Conservation (phyloP, 2,113 vertebrate genomes). For the Sciurus niger region DNA sequence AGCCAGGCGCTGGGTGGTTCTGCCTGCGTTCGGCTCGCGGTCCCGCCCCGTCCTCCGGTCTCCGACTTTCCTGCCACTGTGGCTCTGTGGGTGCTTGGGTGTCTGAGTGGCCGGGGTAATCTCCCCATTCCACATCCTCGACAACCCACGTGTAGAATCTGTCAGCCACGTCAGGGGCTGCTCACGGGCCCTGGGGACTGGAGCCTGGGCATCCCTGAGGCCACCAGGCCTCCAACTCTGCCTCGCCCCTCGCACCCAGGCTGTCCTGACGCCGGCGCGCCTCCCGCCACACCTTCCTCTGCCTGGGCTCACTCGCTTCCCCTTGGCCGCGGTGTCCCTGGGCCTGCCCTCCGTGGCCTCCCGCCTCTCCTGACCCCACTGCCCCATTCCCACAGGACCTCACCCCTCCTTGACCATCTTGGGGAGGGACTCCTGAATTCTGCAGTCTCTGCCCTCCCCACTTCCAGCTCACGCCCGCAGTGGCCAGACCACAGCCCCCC, state of each 20-base stretch:
- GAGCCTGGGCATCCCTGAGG: accelerated
- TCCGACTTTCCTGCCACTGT: too few species aligned
- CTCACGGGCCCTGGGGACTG: not conserved
- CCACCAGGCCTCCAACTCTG: accelerated
- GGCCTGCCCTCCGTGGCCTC: not conserved
- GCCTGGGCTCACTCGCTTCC: accelerated
- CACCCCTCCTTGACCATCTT: too few species aligned
- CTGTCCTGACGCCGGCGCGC: not conserved
- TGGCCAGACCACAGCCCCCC: not conserved
- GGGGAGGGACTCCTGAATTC: not conserved
- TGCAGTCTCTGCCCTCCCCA: too few species aligned
- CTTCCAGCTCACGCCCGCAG: too few species aligned
- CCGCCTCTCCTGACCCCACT: too few species aligned
- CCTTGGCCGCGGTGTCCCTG: accelerated
- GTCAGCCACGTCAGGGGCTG: accelerated
- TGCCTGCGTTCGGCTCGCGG: not conserved
- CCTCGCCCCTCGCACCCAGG: not conserved
- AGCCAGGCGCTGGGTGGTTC: too few species aligned
- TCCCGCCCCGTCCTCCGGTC: not conserved
- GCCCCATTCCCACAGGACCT: not conserved
- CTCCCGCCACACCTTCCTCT: too few species aligned
- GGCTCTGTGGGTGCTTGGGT: not conserved
- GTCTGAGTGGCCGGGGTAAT: not conserved
- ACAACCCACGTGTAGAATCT: too few species aligned
- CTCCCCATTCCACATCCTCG: not conserved